Conservation (phyloP, 1,140 invertebrate species). For the Archivesica marissinica region DNA sequence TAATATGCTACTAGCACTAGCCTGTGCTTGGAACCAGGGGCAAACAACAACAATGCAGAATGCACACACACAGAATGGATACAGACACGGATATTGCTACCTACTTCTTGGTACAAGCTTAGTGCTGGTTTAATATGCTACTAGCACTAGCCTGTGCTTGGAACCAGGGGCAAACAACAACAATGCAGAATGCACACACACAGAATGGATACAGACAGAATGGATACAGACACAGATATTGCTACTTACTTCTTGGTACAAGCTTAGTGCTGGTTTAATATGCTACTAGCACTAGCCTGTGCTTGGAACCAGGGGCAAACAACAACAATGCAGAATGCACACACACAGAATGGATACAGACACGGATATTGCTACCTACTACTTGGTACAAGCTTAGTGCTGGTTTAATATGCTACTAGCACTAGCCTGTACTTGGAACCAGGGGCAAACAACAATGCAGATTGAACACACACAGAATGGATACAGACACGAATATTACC, state of each 20-base stretch:
- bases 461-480: no score
- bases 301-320: not conserved
- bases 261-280: not conserved
- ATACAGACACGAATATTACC: not conserved
- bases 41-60: no score
- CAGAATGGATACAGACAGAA: not conserved
- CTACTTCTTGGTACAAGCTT: not conserved
- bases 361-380: not conserved
- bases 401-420: slow-evolving; percentile 1
- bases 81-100: not conserved
- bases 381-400: slow-evolving; percentile 8
- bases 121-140: slow-evolving; percentile 23
- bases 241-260: not conserved
- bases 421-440: not conserved
- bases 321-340: no score
- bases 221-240: not conserved
- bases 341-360: no score
- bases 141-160: slow-evolving; percentile 31
- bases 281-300: slow-evolving; percentile 29
- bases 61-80: no score
- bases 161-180: not conserved
- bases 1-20: slow-evolving; percentile 11
- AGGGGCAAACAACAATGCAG: not conserved
- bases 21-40: not conserved
- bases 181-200: no score